Conservation (phyloP, 2,113 vertebrate species). For the Thamnaconus septentrionalis region DNA sequence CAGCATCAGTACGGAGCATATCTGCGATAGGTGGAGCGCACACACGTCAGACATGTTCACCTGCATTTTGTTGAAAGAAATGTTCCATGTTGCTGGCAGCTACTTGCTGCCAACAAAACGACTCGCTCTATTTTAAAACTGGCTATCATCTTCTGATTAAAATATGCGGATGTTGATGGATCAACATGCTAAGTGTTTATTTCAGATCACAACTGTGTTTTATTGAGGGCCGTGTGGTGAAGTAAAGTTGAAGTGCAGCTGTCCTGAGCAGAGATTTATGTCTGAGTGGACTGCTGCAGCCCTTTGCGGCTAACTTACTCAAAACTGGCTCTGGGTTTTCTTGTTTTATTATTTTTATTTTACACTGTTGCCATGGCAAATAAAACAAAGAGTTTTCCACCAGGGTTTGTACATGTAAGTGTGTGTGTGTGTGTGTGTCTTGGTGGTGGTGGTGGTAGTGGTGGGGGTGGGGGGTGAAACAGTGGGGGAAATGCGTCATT, state of each 20-base stretch:
- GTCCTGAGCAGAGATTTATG: slow-evolving; percentile 49
- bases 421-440: slow-evolving; percentile 28
- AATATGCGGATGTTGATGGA: not conserved
- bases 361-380: slow-evolving; percentile 60
- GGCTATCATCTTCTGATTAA: no score
- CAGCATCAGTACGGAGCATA: slow-evolving; percentile 1
- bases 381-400: slow-evolving; percentile 38
- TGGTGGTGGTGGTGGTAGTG: no score
- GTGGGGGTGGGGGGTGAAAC: slow-evolving; percentile 27
- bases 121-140: no score
- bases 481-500: slow-evolving; percentile 30
- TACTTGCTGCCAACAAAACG: no score
- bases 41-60: not conserved
- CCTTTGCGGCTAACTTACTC: slow-evolving; percentile 14
- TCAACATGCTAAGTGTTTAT: slow-evolving; percentile 7
- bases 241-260: slow-evolving; percentile 47
- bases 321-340: slow-evolving; percentile 27
- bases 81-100: not conserved
- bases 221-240: slow-evolving; percentile 20
- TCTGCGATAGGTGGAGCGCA: slow-evolving; percentile 12
- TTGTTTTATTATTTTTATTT: slow-evolving; percentile 32
- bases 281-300: slow-evolving; percentile 10
- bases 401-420: slow-evolving; percentile 47
- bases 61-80: not conserved
- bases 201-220: slow-evolving; percentile 20